Base-by-base conservation (phyloP, 2,113 vertebrate genomes). In the Phalacrocorax carbo region DNA sequence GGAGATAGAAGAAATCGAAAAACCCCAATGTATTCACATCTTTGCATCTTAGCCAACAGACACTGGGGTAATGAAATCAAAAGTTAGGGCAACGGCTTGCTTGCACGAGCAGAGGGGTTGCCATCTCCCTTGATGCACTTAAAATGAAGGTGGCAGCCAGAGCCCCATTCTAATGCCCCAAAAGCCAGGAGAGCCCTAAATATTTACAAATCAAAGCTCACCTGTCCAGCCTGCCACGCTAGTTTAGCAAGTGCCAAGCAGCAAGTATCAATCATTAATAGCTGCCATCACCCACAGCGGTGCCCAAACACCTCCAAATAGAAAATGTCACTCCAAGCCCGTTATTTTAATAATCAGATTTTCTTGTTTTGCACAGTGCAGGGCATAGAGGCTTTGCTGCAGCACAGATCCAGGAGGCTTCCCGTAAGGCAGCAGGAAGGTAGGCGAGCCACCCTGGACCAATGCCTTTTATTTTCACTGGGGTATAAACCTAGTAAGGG, bases 401-500 rank as follows among this genome's bases (percentile, higher is more conserved):
- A 48, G 54, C 62, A 82, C 73, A 57, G 51, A 86, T 73, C 82
- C 94, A 64, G 46, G 42, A 86, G 64, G 69, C 58, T 95, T 96
- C 83, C 93, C 77, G 34, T 36, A 36, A 89, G 87, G 48, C 38
- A 57, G 89, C 96, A 95, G 77, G 70, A 90, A 97, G 82, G 92
- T 88, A 82, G 86, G 79, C 44, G 15, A 95, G 89, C 44, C 15
- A 94, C 85, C 78, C 94, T 78, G 90, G 97, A 97, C 97, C 60
- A 9, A 96, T 82, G 95, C 79, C 49, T 96, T 97, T 97, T 96
- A 95, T 98, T 97, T 97, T 97, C 97, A 93, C 89, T 61, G 71
- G 82, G 94, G 91, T 96, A 96, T 97, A 98, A 97, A 98, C 97
- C 97, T 97, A 97, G 88, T 93, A 86, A 92, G 84, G 82, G 90